Evolutionary conservation across 2,113 vertebrate genomes (phyloP).

Genomic region (Ivindomyrus marchei): DNA sequence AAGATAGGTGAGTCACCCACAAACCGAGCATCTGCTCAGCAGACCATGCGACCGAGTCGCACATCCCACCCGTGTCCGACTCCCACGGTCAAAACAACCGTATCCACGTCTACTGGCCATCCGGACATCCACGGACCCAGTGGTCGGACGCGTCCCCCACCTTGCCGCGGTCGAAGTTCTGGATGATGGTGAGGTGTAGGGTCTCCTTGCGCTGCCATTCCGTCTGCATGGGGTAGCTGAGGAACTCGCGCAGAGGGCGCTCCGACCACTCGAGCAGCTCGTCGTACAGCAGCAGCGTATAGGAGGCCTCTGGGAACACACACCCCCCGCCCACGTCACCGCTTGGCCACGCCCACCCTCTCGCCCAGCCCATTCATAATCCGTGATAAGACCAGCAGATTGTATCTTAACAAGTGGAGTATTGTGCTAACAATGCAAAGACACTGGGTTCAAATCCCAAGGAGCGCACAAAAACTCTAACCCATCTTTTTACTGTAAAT

Average conservation of each 20-base stretch:
- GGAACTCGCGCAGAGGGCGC: conserved; percentile 84
- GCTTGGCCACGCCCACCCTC: background rate
- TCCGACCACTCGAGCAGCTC: conserved; percentile 95
- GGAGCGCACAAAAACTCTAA: background rate
- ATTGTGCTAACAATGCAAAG: background rate
- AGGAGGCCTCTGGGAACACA: conserved; percentile 77
- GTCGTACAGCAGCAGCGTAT: conserved; percentile 88
- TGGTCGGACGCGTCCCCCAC: conserved; percentile 46
- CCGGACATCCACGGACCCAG: background rate
- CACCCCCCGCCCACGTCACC: background rate
- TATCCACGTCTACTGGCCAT: background rate
- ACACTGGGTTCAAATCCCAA: background rate
- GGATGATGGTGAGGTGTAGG: conserved; percentile 89
- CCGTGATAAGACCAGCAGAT: background rate
- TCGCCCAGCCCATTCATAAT: background rate
- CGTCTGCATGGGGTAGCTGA: conserved; percentile 95
- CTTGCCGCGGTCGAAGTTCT: conserved; percentile 90
- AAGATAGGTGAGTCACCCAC: background rate
- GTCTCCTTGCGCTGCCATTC: conserved; percentile 96
- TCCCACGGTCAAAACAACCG: background rate
- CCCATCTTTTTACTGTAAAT: background rate
- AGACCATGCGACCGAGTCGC: background rate
- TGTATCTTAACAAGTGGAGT: background rate
- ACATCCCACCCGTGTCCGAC: background rate
- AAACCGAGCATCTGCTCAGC: background rate